phyloP scores from a whole-genome alignment of 2,888 invertebrate species.

The Rotaria socialis region DNA sequence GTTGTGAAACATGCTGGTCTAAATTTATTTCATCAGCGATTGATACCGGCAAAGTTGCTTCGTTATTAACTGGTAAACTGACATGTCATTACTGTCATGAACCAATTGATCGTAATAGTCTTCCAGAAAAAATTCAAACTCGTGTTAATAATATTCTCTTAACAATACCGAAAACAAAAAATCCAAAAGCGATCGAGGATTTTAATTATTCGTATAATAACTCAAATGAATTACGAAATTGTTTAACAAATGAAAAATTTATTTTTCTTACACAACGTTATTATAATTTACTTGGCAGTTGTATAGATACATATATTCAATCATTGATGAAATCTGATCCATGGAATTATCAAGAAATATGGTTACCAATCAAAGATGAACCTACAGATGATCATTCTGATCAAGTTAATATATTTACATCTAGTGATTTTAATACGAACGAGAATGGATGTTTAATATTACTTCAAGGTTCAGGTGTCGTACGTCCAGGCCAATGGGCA shows the following conservation, averaged over 20 bases:
- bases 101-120: no score
- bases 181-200: no score
- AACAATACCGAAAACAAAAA: no score
- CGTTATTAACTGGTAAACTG: no score
- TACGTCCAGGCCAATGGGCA: background rate
- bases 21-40: background rate
- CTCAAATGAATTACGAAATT: no score
- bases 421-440: conserved; percentile 15
- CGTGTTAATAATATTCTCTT: no score
- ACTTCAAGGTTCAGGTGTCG: conserved; percentile 36
- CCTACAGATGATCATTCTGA: background rate
- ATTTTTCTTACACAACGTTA: conserved; percentile 9
- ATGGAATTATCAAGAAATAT: conserved; percentile 31
- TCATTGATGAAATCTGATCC: background rate
- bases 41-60: background rate
- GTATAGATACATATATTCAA: background rate
- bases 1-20: background rate
- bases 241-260: background rate
- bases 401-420: background rate
- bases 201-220: no score
- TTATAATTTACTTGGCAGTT: background rate
- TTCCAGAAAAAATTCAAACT: no score
- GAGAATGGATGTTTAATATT: conserved; percentile 9
- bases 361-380: background rate
- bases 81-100: no score